phyloP scores from a whole-genome alignment of 2,797 vertebrate genomes.

The Sphaeramia orbicularis region DNA sequence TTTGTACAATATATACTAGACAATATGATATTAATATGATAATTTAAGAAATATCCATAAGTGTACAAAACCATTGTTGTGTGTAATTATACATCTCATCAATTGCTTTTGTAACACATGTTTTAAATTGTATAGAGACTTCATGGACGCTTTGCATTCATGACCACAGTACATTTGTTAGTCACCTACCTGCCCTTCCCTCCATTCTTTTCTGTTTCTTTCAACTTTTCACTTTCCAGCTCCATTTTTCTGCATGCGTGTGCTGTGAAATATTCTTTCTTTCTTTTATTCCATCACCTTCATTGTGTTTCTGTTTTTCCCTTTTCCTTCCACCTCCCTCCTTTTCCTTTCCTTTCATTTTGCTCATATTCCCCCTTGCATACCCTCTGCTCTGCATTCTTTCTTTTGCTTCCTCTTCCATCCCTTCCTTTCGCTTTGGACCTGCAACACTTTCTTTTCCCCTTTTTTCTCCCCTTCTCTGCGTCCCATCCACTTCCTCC shows the following conservation, averaged over 20 bases:
- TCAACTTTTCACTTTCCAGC: slow-evolving; percentile 40
- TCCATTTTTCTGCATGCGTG: slow-evolving; percentile 46
- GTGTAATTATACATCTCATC: too few relatives aligned
- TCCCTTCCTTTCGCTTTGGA: slow-evolving; percentile 16
- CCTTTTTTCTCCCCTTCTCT: slow-evolving; percentile 2
- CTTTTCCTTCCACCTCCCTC: slow-evolving; percentile 38
- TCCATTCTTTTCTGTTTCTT: slow-evolving; percentile 26
- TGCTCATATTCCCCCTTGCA: slow-evolving; percentile 28
- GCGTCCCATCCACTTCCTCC: slow-evolving; percentile 8
- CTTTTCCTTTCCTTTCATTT: slow-evolving; percentile 31
- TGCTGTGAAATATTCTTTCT: slow-evolving; percentile 54
- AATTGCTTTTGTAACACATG: too few relatives aligned
- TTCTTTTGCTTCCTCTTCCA: slow-evolving; percentile 20
- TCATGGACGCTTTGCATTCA: too few relatives aligned
- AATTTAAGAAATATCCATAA: too few relatives aligned
- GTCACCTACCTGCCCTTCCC: slow-evolving; percentile 24
- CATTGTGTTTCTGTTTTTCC: slow-evolving; percentile 70
- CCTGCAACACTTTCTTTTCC: slow-evolving; percentile 15
- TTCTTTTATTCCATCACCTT: slow-evolving; percentile 72
- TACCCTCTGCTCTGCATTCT: slow-evolving; percentile 26
- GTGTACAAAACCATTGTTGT: too few relatives aligned
- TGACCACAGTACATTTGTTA: background rate
- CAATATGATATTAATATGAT: too few relatives aligned
- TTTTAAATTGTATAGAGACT: too few relatives aligned
- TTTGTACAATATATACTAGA: too few relatives aligned